phyloP scores from a whole-genome alignment of 1,140 invertebrate species.

The Atta texana region DNA sequence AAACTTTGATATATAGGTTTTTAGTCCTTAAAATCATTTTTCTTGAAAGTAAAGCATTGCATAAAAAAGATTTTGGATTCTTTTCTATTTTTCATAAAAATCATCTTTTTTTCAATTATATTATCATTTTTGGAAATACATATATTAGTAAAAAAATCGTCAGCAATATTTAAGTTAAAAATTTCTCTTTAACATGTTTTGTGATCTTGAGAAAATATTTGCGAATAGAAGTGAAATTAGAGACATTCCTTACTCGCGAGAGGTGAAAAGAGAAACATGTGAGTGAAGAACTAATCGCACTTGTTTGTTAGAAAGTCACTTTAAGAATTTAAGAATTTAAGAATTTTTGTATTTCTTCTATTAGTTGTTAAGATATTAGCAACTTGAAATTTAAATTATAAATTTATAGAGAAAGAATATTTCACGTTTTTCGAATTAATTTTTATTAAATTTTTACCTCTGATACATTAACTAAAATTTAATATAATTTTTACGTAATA shows the following conservation, averaged over 20 bases:
- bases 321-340: constrained; percentile 1
- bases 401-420: not conserved
- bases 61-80: not conserved
- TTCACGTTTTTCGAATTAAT: not conserved
- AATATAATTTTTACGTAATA: too few species aligned
- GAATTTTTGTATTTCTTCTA: not conserved
- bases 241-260: not conserved
- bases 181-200: not conserved
- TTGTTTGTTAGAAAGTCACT: constrained; percentile 14
- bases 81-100: not conserved
- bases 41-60: not conserved
- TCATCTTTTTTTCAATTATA: not conserved
- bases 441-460: not conserved
- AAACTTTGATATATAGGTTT: not conserved
- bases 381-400: not conserved
- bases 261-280: constrained; percentile 11
- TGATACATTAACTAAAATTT: too few species aligned
- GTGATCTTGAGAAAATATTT: constrained; percentile 3
- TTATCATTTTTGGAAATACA: not conserved
- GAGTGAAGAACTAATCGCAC: not conserved
- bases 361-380: not conserved
- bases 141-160: not conserved
- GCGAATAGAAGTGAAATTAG: constrained; percentile 22
- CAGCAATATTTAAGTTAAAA: not conserved
- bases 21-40: not conserved